Evolutionary conservation across 2,113 vertebrate genomes (phyloP), one percentile per base, ranked within the genome.

Genomic region (Megaleporinus macrocephalus): DNA sequence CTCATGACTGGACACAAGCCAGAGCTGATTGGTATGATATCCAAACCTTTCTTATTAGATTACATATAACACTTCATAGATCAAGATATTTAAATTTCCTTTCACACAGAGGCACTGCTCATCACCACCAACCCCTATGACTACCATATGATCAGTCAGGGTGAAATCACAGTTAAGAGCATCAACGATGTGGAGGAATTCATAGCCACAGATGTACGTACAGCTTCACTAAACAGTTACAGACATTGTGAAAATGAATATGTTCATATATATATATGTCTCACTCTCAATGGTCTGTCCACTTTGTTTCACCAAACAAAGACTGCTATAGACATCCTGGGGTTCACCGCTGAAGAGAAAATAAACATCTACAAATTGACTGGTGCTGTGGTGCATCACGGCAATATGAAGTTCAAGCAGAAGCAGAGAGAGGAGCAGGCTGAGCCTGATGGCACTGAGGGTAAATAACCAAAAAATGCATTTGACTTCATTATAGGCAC

Each of bases 381-480:
- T 11, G 41, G 41, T 10, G 41, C 41, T 44, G 41, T 44, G 41
- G 11, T 44, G 41, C 41, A 44, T 44, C 41, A 44, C 10, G 41
- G 41, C 41, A 44, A 44, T 9, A 44, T 44, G 41, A 44, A 44
- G 41, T 44, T 44, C 41, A 44, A 44, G 41, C 94, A 96, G 85
- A 96, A 96, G 89, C 95, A 94, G 85, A 90, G 97, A 84, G 96
- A 97, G 87, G 96, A 97, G 88, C 95, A 97, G 88, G 95, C 95
- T 82, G 95, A 98, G 87, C 92, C 96, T 83, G 96, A 97, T 79
- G 95, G 95, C 93, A 97, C 86, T 84, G 96, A 97, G 92, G 96
- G 97, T 96, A 71, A 16, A 65, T 44, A 44, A 44, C 11, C 41
- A 44, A 4, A 44, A 44, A 1, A 51, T 51, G 1, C 1, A 51